A percentile compares a stretch with the other conserved stretches of the same genome.
phyloP scores from a whole-genome alignment of 2,888 invertebrate species.

The Eupeodes luniger region DNA sequence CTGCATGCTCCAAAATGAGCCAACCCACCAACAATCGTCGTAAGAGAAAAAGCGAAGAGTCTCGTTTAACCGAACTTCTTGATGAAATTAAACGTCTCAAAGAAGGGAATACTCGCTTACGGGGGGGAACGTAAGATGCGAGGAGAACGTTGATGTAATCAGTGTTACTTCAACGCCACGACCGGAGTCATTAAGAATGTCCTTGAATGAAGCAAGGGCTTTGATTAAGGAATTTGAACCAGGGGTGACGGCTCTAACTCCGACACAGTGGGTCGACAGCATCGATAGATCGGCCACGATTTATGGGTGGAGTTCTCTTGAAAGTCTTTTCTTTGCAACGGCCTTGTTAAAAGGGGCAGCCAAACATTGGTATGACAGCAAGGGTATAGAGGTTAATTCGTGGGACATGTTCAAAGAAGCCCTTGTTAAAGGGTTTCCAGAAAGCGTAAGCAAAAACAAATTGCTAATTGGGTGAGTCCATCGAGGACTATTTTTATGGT shows the following conservation, averaged over 20 bases:
- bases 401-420: too few relatives aligned
- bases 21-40: not conserved
- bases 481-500: not conserved
- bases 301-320: not conserved
- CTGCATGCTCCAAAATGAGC: slow-evolving; percentile 5
- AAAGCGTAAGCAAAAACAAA: too few relatives aligned
- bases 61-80: slow-evolving; percentile 1
- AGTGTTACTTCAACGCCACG: slow-evolving; percentile 5
- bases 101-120: not conserved
- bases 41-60: not conserved
- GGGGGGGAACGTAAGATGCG: not conserved
- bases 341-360: not conserved
- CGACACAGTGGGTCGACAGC: not conserved
- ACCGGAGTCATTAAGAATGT: not conserved
- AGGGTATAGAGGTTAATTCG: too few relatives aligned
- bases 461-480: too few relatives aligned
- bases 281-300: not conserved
- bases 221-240: not conserved
- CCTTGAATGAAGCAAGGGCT: not conserved
- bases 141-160: not conserved
- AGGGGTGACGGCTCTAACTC: not conserved
- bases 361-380: too few relatives aligned
- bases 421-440: too few relatives aligned
- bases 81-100: not conserved
- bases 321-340: slow-evolving; percentile 1